A percentile compares a stretch with the other conserved stretches of the same genome.
phyloP scores from a whole-genome alignment of 2,888 invertebrate genomes.

The Leistus spinibarbis region DNA sequence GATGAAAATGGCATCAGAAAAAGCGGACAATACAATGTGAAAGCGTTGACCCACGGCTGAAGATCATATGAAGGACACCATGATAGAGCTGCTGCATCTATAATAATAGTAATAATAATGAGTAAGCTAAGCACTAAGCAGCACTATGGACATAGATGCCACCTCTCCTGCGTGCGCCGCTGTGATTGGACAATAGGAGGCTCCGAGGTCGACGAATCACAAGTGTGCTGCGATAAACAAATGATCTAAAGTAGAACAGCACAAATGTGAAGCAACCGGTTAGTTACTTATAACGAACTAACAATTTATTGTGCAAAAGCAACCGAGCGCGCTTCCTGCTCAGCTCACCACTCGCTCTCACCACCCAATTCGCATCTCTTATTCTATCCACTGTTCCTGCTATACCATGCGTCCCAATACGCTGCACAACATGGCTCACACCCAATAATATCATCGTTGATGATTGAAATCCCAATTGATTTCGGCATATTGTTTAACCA shows the following conservation, averaged over 20 bases:
- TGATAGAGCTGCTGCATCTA: neutral
- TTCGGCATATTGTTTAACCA: no score
- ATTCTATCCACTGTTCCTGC: constrained; percentile 15
- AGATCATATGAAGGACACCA: neutral
- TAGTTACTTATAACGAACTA: constrained; percentile 17
- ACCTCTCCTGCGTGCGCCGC: neutral
- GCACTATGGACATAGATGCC: no score
- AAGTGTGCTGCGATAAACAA: constrained; percentile 29
- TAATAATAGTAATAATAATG: no score
- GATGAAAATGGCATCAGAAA: neutral
- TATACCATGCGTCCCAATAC: constrained; percentile 4
- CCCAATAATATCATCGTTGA: no score
- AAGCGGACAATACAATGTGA: neutral
- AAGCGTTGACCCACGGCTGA: constrained; percentile 17
- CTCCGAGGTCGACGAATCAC: constrained; percentile 24
- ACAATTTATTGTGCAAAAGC: constrained; percentile 21
- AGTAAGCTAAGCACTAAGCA: no score
- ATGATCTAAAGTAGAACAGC: constrained; percentile 34
- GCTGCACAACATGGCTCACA: no score
- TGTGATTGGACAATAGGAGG: constrained; percentile 10
- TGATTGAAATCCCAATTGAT: no score
- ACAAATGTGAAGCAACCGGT: constrained; percentile 11
- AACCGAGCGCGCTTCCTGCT: constrained; percentile 27
- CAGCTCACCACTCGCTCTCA: neutral
- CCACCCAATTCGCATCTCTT: constrained; percentile 31